These are phyloP conservation scores for Diuraphis noxia DNA, from an alignment of 1,140 invertebrate genomes.

Conservation along the genomic window DNA sequence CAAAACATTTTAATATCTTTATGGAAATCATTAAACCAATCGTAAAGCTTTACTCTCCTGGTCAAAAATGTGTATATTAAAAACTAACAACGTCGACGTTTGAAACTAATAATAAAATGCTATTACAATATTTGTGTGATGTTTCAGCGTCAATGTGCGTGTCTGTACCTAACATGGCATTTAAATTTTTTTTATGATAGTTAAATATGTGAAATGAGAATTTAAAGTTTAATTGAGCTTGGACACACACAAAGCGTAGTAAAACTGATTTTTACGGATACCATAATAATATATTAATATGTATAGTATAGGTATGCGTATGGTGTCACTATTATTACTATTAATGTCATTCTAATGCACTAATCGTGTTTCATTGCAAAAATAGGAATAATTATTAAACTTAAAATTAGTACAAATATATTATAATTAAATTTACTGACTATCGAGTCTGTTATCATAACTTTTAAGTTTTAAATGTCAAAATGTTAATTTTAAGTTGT, in stretches of 20 bases:
- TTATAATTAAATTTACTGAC: neutral
- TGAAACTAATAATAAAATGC: neutral
- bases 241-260: neutral
- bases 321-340: neutral
- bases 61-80: neutral
- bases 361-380: neutral
- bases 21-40: neutral
- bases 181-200: neutral
- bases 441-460: neutral
- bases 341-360: neutral
- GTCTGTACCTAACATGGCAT: neutral
- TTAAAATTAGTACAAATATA: neutral
- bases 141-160: neutral
- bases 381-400: neutral
- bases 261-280: neutral
- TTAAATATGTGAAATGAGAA: neutral
- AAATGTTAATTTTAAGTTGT: neutral
- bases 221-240: neutral
- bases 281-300: slow-evolving; percentile 12
- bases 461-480: neutral
- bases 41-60: neutral
- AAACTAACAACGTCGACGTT: neutral
- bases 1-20: neutral
- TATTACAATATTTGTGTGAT: neutral
- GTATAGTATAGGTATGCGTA: neutral